Conservation (phyloP, 2,797 vertebrate species). For the Microtus agrestis region DNA sequence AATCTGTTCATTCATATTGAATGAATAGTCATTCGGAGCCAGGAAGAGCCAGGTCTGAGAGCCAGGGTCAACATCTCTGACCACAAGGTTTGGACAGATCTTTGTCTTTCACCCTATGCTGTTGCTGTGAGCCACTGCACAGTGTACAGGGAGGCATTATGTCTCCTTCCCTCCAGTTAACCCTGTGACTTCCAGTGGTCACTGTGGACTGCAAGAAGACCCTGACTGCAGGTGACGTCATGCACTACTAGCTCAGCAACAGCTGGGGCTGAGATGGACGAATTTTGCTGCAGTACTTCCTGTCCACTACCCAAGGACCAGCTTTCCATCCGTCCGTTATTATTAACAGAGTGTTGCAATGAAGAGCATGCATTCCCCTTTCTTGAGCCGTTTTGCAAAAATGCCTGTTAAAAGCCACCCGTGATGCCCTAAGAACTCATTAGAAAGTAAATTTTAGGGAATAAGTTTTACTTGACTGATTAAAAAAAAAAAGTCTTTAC, state of each 20-base stretch:
- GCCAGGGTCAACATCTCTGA: neutral
- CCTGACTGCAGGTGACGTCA: neutral
- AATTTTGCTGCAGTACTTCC: neutral
- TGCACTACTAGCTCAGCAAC: neutral
- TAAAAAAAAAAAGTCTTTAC: neutral
- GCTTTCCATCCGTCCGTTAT: neutral
- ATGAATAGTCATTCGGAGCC: neutral
- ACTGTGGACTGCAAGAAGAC: neutral
- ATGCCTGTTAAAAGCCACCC: neutral
- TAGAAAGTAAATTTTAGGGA: slow-evolving; percentile 23
- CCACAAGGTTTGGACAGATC: neutral
- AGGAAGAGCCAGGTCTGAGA: neutral
- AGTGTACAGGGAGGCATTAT: too few relatives aligned
- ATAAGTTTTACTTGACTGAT: slow-evolving; percentile 34
- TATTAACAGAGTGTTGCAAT: neutral
- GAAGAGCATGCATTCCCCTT: neutral
- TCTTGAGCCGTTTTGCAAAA: neutral
- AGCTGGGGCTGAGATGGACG: neutral
- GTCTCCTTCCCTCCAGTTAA: neutral
- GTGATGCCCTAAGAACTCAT: neutral
- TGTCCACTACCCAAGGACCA: neutral
- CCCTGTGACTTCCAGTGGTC: neutral
- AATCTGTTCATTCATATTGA: slow-evolving; percentile 1
- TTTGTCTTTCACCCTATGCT: neutral
- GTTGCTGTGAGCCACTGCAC: too few relatives aligned